Percentiles rank a stretch among this genome's conserved stretches.
Evolutionary conservation across 2,888 invertebrate genomes (phyloP).

Genomic region (Pegoplata infirma): DNA sequence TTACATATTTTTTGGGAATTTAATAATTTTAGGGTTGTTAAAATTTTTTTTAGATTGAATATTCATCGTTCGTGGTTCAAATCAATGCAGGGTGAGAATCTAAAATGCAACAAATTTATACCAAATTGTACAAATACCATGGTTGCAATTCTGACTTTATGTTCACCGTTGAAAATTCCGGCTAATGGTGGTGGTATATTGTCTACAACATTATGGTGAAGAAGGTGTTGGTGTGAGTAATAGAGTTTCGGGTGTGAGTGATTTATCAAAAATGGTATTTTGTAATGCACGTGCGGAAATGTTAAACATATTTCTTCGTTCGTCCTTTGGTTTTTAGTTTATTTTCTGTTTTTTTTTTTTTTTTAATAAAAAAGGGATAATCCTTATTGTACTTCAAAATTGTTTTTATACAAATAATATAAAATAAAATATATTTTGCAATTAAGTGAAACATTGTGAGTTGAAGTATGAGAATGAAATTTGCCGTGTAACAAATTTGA

Average conservation of each 20-base stretch:
- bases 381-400: constrained; percentile 40
- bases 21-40: constrained; percentile 28
- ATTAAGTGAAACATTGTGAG: background rate
- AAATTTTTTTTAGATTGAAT: too few species aligned
- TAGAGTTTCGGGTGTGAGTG: constrained; percentile 22
- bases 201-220: background rate
- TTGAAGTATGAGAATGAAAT: background rate
- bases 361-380: constrained; percentile 53
- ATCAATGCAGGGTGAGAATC: constrained; percentile 45
- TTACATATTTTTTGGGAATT: constrained; percentile 8
- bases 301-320: constrained; percentile 40
- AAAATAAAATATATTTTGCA: background rate
- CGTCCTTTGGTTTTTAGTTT: background rate
- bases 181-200: constrained; percentile 21
- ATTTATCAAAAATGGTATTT: background rate
- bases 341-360: constrained; percentile 5
- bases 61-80: constrained; percentile 30
- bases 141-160: constrained; percentile 46
- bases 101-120: constrained; percentile 47
- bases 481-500: background rate
- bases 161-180: constrained; percentile 2
- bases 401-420: constrained; percentile 15
- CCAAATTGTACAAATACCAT: constrained; percentile 36
- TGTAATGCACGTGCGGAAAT: constrained; percentile 55
- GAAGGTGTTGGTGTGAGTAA: constrained; percentile 48